These are phyloP conservation scores for Sebastiscus tertius DNA, from an alignment of 2,797 vertebrate genomes.

Conservation along the genomic window DNA sequence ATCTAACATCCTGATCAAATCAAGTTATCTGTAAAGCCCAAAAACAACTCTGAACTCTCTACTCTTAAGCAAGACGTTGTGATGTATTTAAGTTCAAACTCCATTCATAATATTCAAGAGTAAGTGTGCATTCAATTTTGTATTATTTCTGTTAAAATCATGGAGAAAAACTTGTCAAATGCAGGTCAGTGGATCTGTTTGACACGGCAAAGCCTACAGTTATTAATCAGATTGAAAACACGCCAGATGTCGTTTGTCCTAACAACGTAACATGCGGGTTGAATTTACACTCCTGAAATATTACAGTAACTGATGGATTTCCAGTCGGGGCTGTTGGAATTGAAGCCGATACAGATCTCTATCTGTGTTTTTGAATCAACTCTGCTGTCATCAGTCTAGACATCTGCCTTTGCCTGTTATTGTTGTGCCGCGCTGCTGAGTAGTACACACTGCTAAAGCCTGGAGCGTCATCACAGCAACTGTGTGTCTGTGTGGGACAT, in stretches of 20 bases:
- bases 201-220: not conserved
- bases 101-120: not conserved
- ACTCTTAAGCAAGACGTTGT: not conserved
- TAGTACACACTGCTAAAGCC: conserved; percentile 39
- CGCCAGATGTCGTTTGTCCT: not conserved
- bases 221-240: not conserved
- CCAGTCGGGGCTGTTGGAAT: not conserved
- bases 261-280: not conserved
- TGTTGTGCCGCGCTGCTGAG: conserved; percentile 34
- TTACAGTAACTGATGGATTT: not conserved
- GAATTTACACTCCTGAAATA: not conserved
- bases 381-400: conserved; percentile 58
- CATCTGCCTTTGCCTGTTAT: conserved; percentile 50
- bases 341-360: conserved; percentile 26
- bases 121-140: not conserved
- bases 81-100: not conserved
- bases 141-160: not conserved
- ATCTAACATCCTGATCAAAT: conserved; percentile 5
- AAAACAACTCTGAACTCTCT: not conserved
- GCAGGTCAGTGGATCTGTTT: not conserved
- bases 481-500: conserved; percentile 38
- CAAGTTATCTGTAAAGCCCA: not conserved
- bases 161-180: not conserved
- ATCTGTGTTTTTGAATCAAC: conserved; percentile 48
- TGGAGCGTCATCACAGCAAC: conserved; percentile 45